These are phyloP conservation scores for Artibeus lituratus DNA, from an alignment of 2,797 vertebrate genomes.

Conservation along the genomic window DNA sequence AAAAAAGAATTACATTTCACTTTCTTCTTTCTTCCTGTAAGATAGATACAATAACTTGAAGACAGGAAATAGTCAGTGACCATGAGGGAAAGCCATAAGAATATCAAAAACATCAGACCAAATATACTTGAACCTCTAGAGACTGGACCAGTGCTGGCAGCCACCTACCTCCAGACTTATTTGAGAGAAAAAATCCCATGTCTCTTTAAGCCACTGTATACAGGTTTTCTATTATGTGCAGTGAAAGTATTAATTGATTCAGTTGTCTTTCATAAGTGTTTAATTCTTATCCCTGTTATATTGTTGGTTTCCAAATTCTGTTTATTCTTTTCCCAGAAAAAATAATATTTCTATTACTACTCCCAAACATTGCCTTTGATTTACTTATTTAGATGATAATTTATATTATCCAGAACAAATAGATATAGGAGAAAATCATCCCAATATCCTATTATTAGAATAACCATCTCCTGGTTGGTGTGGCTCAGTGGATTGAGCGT, in stretches of 20 bases:
- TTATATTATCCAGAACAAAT: not conserved
- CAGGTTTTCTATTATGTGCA: not conserved
- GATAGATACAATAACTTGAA: not conserved
- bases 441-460: not conserved
- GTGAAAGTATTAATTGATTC: not conserved
- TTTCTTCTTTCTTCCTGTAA: not conserved
- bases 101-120: not conserved
- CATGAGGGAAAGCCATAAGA: not conserved
- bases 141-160: not conserved
- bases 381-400: not conserved
- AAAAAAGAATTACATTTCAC: not conserved
- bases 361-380: not conserved
- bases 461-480: too few species aligned
- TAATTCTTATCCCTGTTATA: not conserved
- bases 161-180: not conserved
- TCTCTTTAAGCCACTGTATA: not conserved
- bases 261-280: not conserved
- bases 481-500: too few species aligned
- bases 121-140: not conserved
- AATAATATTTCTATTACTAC: not conserved
- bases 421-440: not conserved
- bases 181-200: not conserved
- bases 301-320: not conserved
- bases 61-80: not conserved
- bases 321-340: not conserved